Percentiles rank a stretch among this genome's conserved stretches.
Conservation (phyloP, 2,888 invertebrate genomes). For the Leptinotarsa peninsularis region DNA sequence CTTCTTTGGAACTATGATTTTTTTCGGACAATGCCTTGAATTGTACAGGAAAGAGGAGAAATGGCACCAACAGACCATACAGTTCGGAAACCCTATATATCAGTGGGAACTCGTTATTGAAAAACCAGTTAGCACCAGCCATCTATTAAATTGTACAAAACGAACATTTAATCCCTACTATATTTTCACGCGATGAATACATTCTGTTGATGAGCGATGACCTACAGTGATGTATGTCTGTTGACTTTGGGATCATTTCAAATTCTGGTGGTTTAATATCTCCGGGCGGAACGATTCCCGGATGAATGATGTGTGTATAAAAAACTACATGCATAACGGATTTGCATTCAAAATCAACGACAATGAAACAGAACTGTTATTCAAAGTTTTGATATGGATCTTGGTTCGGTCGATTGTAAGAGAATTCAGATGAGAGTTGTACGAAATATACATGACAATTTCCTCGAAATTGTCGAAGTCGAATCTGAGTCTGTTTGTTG, state of each 20-base stretch:
- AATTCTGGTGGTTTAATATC: background rate
- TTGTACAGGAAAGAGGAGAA: too few relatives aligned
- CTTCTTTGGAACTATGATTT: too few relatives aligned
- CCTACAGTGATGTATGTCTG: background rate
- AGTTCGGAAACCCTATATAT: too few relatives aligned
- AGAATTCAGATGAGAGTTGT: conserved; percentile 7
- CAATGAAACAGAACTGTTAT: background rate
- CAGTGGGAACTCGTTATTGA: too few relatives aligned
- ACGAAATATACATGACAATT: background rate
- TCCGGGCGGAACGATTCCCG: background rate
- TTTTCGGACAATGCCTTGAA: too few relatives aligned
- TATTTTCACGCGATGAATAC: background rate
- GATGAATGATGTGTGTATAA: background rate
- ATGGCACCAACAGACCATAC: too few relatives aligned
- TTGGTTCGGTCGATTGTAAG: background rate
- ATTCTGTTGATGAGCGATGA: background rate
- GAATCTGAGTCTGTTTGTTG: too few relatives aligned
- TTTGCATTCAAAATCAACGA: background rate
- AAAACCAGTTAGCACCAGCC: too few relatives aligned
- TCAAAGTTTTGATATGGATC: background rate
- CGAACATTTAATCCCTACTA: background rate
- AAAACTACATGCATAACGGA: background rate
- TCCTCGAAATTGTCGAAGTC: background rate
- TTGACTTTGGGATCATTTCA: conserved; percentile 6
- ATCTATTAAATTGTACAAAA: background rate